phyloP scores from a whole-genome alignment of 2,888 invertebrate species.

The Hydraecia micacea region DNA sequence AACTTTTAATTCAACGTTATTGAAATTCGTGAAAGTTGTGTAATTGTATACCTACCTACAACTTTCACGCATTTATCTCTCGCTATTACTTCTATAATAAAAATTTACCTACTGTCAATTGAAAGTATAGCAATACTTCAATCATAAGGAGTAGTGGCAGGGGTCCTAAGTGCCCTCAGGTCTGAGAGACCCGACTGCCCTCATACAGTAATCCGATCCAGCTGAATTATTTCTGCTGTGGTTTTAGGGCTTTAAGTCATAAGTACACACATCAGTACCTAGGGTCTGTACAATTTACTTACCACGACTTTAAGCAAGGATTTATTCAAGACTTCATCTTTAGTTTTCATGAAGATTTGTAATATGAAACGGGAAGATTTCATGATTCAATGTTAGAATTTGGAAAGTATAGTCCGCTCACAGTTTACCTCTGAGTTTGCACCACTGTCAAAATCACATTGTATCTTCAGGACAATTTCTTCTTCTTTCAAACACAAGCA shows the following conservation, averaged over 20 bases:
- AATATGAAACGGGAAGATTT: background rate
- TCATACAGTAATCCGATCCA: conserved; percentile 48
- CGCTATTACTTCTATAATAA: background rate
- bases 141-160: conserved; percentile 20
- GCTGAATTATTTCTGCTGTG: conserved; percentile 47
- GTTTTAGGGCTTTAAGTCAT: conserved; percentile 40
- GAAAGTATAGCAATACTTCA: conserved; percentile 16
- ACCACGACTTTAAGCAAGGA: conserved; percentile 14
- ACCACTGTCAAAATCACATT: too few relatives aligned
- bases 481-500: too few relatives aligned
- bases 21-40: too few relatives aligned
- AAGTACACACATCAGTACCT: conserved; percentile 32
- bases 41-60: background rate
- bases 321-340: conserved; percentile 16
- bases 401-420: too few relatives aligned
- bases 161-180: conserved; percentile 20
- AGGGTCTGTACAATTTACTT: conserved; percentile 4
- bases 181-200: conserved; percentile 25
- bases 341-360: conserved; percentile 1
- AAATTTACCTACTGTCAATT: background rate
- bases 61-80: background rate
- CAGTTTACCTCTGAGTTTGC: too few relatives aligned
- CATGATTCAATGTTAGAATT: background rate
- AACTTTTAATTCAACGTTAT: background rate
- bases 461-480: too few relatives aligned